Evolutionary conservation across 2,113 vertebrate species (phyloP), one percentile per base, ranked within the genome.

Genomic region (Clupea harengus): DNA sequence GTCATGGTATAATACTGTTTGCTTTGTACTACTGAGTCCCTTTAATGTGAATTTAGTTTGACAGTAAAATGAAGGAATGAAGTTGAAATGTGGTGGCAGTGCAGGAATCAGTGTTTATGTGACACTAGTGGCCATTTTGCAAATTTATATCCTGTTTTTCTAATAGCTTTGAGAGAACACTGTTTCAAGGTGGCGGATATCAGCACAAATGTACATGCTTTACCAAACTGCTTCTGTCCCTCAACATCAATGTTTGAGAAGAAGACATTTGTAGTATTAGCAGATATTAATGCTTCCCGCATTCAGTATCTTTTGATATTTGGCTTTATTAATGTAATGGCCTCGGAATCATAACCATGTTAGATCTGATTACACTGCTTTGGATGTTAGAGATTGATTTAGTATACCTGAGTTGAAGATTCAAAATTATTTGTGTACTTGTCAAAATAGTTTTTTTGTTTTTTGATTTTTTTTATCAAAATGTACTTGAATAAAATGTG

Each of bases 11-110:
- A 72, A 28, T 72, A 75, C 28, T 75, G 28, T 75, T 75, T 39
- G 67, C 67, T 75, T 75, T 75, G 67, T 75, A 39, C 28, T 75
- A 75, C 67, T 75, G 67, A 75, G 25, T 75, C 67, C 67, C 67
- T 75, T 75, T 75, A 75, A 75, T 75, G 67, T 75, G 67, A 75
- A 15, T 75, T 17, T 32, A n/a, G n/a, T n/a, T 75, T 75, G 67
- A 75, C 67, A 13, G n/a, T 39, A 4, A 75, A 75, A 32, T 39
- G 4, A 75, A 75, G 25, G 67, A 39, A 3, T 32, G 67, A 28
- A 13, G 67, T 39, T 75, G 67, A 32, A 32, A 17, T 75, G 28
- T 39, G 28, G 28, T 13, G 8, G 28, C 2, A 32, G 3, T 75
- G 28, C 11, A 13, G 10, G 28, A 75, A 39, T 75, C n/a, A 10